phyloP scores from a whole-genome alignment of 2,113 vertebrate genomes.

The Falcunculus frontatus region DNA sequence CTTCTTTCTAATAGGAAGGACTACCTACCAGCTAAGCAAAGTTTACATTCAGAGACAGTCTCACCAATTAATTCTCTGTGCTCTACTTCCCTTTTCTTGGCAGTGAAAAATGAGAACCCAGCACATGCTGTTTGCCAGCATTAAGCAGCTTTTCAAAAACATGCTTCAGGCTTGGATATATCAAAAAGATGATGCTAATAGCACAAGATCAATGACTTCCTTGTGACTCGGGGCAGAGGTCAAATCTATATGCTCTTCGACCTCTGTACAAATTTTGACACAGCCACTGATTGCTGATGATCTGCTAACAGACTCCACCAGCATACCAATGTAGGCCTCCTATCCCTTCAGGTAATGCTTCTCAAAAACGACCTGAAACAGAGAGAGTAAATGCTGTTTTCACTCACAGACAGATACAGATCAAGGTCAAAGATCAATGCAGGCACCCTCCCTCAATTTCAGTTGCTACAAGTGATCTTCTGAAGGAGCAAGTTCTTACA shows the following conservation, averaged over 20 bases:
- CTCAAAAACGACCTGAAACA: not conserved
- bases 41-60: not conserved
- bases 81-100: not conserved
- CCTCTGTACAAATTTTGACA: not conserved
- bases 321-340: not conserved
- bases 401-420: not conserved
- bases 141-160: constrained; percentile 1
- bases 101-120: constrained; percentile 9
- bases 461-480: not conserved
- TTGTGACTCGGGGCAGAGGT: not conserved
- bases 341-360: not conserved
- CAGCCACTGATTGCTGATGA: not conserved
- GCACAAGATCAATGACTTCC: constrained; percentile 15
- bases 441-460: not conserved
- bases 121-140: not conserved
- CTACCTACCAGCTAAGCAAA: not conserved
- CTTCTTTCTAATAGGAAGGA: not conserved
- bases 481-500: not conserved
- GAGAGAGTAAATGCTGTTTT: not conserved
- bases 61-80: constrained; percentile 1
- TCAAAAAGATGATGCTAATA: not conserved
- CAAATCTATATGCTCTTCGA: constrained; percentile 3
- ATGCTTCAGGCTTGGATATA: not conserved
- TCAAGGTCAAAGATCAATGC: not conserved
- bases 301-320: not conserved